phyloP scores from a whole-genome alignment of 2,888 invertebrate genomes.

The Drosophila demipolita region DNA sequence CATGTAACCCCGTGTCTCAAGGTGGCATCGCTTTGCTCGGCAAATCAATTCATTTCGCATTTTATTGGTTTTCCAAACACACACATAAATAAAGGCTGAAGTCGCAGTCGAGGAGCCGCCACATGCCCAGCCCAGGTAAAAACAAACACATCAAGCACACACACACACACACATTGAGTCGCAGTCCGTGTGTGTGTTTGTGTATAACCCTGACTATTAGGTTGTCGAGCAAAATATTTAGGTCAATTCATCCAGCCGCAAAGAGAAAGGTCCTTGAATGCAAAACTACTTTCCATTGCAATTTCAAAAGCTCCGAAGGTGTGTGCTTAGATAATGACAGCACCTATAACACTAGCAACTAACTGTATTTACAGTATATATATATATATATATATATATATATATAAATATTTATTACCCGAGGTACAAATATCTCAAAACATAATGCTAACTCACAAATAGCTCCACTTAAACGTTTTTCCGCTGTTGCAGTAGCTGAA shows the following conservation, averaged over 20 bases:
- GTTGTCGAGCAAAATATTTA: constrained; percentile 85
- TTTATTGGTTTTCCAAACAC: constrained; percentile 76
- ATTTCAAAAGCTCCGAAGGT: constrained; percentile 78
- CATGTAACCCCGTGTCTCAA: constrained; percentile 64
- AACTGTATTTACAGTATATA: not conserved
- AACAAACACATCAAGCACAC: constrained; percentile 24
- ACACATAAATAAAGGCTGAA: constrained; percentile 50
- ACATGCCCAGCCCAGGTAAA: constrained; percentile 59
- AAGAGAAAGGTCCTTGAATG: constrained; percentile 83
- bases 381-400: not conserved
- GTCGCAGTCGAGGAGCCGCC: constrained; percentile 22
- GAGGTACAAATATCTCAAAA: not conserved
- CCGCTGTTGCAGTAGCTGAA: constrained; percentile 6
- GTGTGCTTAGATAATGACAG: constrained; percentile 41
- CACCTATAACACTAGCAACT: constrained; percentile 7
- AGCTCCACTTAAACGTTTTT: constrained; percentile 4
- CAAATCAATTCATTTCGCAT: constrained; percentile 78
- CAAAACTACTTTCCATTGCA: constrained; percentile 84
- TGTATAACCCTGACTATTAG: constrained; percentile 84
- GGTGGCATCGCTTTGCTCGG: constrained; percentile 44
- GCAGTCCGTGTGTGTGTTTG: constrained; percentile 29
- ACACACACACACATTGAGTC: constrained; percentile 2
- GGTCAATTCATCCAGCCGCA: constrained; percentile 85
- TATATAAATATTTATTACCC: not conserved
- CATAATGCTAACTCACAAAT: constrained; percentile 1